Evolutionary conservation across 2,113 vertebrate species (phyloP).

Genomic region (Zingel zingel): DNA sequence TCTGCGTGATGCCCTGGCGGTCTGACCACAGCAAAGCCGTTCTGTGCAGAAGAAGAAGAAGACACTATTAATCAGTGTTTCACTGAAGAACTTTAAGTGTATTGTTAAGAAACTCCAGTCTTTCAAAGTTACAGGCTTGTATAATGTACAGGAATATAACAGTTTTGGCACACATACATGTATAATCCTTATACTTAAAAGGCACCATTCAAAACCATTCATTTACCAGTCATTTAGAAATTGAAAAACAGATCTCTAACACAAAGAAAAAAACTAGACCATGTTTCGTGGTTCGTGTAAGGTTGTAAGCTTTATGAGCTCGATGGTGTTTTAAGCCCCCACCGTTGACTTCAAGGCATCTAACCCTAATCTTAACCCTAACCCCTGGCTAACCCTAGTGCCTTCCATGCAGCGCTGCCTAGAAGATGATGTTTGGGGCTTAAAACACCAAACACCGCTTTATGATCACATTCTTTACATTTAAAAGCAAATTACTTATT

Average conservation of each 20-base stretch:
- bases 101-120: neutral
- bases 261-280: neutral
- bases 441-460: too few relatives aligned
- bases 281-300: neutral
- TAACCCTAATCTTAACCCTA: too few relatives aligned
- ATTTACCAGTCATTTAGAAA: neutral
- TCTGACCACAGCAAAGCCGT: conserved; percentile 94
- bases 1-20: conserved; percentile 94
- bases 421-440: too few relatives aligned
- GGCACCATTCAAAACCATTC: neutral
- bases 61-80: conserved; percentile 21
- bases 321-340: too few relatives aligned
- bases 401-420: neutral
- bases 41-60: conserved; percentile 80
- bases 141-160: neutral
- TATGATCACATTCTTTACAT: neutral
- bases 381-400: too few relatives aligned
- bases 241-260: neutral
- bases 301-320: neutral
- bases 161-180: neutral
- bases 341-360: too few relatives aligned
- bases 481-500: neutral
- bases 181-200: neutral
- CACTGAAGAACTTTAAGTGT: neutral
- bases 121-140: neutral